Evolutionary conservation across 2,797 vertebrate species (phyloP).

Genomic region (Tokudaia muenninki): DNA sequence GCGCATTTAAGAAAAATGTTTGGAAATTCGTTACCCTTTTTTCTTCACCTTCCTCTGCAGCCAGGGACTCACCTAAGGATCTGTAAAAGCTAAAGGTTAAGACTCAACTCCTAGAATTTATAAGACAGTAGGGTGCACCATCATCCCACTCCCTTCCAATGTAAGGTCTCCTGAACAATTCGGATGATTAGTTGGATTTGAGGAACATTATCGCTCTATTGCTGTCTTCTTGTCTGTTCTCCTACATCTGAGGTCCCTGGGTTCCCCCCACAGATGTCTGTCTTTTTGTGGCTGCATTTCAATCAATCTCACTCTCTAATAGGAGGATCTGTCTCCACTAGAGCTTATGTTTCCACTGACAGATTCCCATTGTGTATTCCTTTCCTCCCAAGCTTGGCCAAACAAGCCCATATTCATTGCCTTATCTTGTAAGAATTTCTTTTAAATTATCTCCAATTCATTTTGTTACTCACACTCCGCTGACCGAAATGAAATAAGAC

Average conservation of each 20-base stretch:
- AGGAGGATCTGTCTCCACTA: constrained; percentile 60
- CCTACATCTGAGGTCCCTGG: not conserved
- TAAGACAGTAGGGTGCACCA: not conserved
- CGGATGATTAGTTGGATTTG: not conserved
- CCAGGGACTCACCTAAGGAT: not conserved
- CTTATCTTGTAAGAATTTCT: constrained; percentile 67
- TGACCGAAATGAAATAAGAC: constrained; percentile 63
- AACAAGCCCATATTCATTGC: constrained; percentile 66
- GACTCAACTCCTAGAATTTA: not conserved
- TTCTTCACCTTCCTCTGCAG: not conserved
- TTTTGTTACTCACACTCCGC: constrained; percentile 66
- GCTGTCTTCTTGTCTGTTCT: not conserved
- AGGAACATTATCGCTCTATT: not conserved
- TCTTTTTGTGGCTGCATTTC: constrained; percentile 23
- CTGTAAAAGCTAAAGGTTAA: constrained; percentile 43
- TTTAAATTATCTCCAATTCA: constrained; percentile 66
- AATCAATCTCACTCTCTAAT: constrained; percentile 32
- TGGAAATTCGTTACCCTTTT: not conserved
- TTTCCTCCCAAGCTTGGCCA: constrained; percentile 60
- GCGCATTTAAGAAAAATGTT: not conserved
- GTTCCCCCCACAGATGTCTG: constrained; percentile 40
- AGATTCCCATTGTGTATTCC: constrained; percentile 67
- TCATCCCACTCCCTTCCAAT: not conserved
- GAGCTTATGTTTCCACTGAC: constrained; percentile 46
- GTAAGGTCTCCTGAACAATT: constrained; percentile 5